A percentile compares a stretch with the other conserved stretches of the same genome.
phyloP scores from a whole-genome alignment of 37 sponge, comb jelly and placozoan genomes.

The Crambe crambe region DNA sequence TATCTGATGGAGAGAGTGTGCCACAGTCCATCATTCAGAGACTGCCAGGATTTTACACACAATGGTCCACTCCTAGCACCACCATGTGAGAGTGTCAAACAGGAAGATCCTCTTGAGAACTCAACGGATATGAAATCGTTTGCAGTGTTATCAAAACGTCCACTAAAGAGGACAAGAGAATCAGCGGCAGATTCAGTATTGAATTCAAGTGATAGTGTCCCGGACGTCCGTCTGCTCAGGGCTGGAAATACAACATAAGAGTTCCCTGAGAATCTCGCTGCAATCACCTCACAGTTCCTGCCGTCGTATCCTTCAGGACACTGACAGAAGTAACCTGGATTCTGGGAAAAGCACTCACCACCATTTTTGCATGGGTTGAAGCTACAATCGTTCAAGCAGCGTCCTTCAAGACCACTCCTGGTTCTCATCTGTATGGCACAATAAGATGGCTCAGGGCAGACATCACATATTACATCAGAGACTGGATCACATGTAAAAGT shows the following conservation, averaged over 20 bases:
- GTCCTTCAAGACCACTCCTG: background rate
- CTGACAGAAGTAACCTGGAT: constrained; percentile 62
- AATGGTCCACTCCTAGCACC: background rate
- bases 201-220: constrained; percentile 50
- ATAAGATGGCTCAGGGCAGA: constrained; percentile 30
- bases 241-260: constrained; percentile 63
- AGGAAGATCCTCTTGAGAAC: constrained; percentile 3
- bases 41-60: constrained; percentile 3
- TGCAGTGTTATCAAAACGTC: constrained; percentile 42
- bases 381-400: constrained; percentile 52
- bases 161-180: constrained; percentile 49
- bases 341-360: constrained; percentile 58
- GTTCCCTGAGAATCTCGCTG: constrained; percentile 30
- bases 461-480: background rate
- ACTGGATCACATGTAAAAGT: background rate
- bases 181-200: constrained; percentile 15
- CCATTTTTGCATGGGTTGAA: constrained; percentile 62
- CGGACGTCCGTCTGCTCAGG: background rate
- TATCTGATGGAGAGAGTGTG: constrained; percentile 37
- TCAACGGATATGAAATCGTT: constrained; percentile 48
- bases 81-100: constrained; percentile 39
- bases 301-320: constrained; percentile 64
- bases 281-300: constrained; percentile 59
- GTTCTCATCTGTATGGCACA: constrained; percentile 12
- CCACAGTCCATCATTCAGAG: constrained; percentile 53